A percentile compares a stretch with the other conserved stretches of the same genome.
Evolutionary conservation across 2,797 vertebrate species (phyloP).

Genomic region (Mormyrops attenuatus): DNA sequence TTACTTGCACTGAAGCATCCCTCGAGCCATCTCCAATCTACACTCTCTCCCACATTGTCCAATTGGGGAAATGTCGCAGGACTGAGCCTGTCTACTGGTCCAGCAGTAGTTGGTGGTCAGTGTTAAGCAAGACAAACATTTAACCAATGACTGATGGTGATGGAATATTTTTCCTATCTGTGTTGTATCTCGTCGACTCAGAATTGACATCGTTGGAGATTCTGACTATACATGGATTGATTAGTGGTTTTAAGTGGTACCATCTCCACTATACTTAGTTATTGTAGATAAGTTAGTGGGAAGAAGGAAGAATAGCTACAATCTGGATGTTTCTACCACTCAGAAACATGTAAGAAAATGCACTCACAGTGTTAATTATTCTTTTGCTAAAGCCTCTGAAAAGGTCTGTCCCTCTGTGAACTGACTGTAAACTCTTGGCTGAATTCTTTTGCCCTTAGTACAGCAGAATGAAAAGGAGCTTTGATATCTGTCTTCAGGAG

Average conservation of each 20-base stretch:
- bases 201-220: not conserved
- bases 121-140: not conserved
- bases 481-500: not conserved
- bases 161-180: not conserved
- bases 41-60: not conserved
- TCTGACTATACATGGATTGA: not conserved
- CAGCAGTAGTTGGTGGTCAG: not conserved
- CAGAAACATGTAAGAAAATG: not conserved
- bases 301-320: not conserved
- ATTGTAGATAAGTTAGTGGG: not conserved
- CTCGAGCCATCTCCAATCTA: not conserved
- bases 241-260: not conserved
- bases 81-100: not conserved
- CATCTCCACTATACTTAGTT: not conserved
- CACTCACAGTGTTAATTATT: not conserved
- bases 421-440: constrained; percentile 9
- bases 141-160: not conserved
- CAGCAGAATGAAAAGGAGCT: not conserved
- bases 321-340: not conserved
- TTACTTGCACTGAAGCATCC: not conserved
- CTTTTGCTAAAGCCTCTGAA: not conserved
- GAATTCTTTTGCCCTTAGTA: not conserved
- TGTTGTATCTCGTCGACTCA: not conserved
- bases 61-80: not conserved
- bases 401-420: not conserved